Base-by-base conservation (phyloP, 2,113 vertebrate species). In the Ceuthmochares aereus region DNA sequence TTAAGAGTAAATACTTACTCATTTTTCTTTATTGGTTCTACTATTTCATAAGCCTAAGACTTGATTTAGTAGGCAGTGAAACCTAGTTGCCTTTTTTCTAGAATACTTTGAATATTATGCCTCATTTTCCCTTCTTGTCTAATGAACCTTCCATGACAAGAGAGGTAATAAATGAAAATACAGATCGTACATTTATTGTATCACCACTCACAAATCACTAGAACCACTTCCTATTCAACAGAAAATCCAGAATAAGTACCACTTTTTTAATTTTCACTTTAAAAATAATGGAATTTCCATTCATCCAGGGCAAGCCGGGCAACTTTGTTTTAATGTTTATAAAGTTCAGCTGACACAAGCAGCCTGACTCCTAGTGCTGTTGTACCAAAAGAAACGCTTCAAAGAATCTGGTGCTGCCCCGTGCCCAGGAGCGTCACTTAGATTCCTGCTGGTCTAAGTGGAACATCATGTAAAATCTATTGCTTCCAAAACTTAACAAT, bases 351-450 rank as follows among this genome's bases (percentile, higher is more conserved):
- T 60, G 55, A 1, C 10, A 14, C 36, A 51, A 56, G 36, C 37
- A 62, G 21, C 40, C 70, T 54, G 54, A 30, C 29, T 34, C 54
- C 30, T 21, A 45, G 5, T 7, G 47, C 30, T 77, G 30, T 30
- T 37, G 0, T 2, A 67, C 34, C 34, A 26, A 47, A 81, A 96
- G 66, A 55, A 84, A 74, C 37, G 29, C 22, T n/a, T 10, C 51
- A 81, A 74, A 22, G 32, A 20, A 74, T 9, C 60, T 62, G 42
- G 5, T 58, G 64, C 81, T 84, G 51, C 34, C 43, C 56, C 54
- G 19, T 1, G 29, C 7, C 47, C 42, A 12, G 49, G 0, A 76
- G 54, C 3, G 0, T 21, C 27, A 42, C 23, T 37, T 68, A 51
- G 23, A 74, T 30, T 70, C 59, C 81, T 74, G 51, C 18, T 49